Conservation (phyloP, 1,140 invertebrate genomes). For the Kradibia gibbosae region DNA sequence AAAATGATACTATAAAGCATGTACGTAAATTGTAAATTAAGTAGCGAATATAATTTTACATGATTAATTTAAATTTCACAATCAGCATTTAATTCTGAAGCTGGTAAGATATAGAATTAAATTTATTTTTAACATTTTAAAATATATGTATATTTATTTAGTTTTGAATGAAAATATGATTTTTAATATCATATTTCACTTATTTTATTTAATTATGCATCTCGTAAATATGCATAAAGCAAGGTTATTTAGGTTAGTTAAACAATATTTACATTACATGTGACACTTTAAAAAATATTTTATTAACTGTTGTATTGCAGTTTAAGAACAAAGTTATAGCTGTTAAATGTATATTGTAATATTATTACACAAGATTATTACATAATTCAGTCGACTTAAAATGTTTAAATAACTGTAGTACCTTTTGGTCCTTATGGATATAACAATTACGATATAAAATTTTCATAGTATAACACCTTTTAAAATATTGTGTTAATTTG, state of each 20-base stretch:
- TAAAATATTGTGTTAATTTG: no score
- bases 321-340: background rate
- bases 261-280: background rate
- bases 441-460: no score
- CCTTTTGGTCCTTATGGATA: no score
- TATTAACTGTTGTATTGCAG: background rate
- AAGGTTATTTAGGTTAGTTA: constrained; percentile 27
- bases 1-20: constrained; percentile 4
- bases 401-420: no score
- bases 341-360: background rate
- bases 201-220: background rate
- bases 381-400: no score
- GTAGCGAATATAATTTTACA: background rate
- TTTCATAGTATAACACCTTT: no score
- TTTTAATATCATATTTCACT: background rate
- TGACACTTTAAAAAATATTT: background rate
- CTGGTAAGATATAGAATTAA: background rate
- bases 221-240: background rate
- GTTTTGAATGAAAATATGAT: background rate
- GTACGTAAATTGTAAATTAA: constrained; percentile 9
- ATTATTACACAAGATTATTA: no score
- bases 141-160: background rate
- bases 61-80: background rate
- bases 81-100: background rate
- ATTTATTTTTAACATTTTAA: no score